These are phyloP conservation scores for Alfaro cultratus DNA, from an alignment of 2,797 vertebrate genomes.

Conservation along the genomic window DNA sequence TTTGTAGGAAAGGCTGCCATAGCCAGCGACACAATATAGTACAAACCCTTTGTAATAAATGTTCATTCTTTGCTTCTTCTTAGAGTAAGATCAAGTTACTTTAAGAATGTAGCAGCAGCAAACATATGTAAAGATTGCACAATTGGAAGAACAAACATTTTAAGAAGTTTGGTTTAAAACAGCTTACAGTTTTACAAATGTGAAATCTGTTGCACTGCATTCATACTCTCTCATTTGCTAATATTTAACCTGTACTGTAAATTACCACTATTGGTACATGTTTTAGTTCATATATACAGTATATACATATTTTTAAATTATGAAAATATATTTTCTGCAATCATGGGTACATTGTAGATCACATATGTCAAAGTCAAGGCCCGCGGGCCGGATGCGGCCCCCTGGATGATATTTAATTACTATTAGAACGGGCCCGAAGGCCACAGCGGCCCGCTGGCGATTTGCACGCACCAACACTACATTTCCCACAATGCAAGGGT, in stretches of 20 bases:
- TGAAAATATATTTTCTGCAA: background rate
- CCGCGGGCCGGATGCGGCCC: too few species aligned
- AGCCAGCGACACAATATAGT: constrained; percentile 46
- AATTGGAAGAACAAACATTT: constrained; percentile 2
- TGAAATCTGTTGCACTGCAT: background rate
- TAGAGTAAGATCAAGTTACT: constrained; percentile 45
- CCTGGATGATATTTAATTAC: too few species aligned
- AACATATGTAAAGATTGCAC: constrained; percentile 32
- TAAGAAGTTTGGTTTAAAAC: constrained; percentile 12
- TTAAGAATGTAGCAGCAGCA: constrained; percentile 35
- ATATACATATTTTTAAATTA: background rate
- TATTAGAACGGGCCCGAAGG: too few species aligned
- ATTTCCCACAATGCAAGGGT: too few species aligned
- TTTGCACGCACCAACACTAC: too few species aligned
- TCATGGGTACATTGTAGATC: background rate
- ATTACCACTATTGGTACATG: background rate
- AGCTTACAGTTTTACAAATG: background rate
- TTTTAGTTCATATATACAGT: background rate
- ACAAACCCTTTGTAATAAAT: constrained; percentile 46
- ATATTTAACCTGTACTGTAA: background rate
- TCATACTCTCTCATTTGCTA: background rate
- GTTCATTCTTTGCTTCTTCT: constrained; percentile 43
- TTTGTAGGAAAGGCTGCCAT: constrained; percentile 7
- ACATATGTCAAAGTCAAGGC: too few species aligned
- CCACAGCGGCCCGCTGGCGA: too few species aligned